Base-by-base conservation (phyloP, 2,888 invertebrate species). In the Drosophila peninsularis region DNA sequence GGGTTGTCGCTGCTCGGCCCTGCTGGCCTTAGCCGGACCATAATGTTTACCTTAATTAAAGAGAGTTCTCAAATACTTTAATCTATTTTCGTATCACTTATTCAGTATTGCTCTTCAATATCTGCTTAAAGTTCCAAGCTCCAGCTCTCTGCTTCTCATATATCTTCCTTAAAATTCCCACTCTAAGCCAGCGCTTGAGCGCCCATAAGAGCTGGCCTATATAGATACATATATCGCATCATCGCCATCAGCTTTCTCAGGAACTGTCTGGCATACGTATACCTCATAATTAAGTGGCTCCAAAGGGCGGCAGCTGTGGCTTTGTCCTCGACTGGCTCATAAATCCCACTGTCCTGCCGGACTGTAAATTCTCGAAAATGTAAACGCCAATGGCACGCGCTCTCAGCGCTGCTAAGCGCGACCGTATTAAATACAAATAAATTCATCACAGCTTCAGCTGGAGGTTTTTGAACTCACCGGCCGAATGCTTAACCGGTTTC, bases 401-500 rank as follows among this genome's bases (percentile, higher is more conserved):
- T 71, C 66, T 64, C 13, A n/a, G 19, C 50, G 49, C 21, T 60
- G 32, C 34, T 2, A 14, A 17, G 56, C 44, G 61, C 63, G 63
- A 80, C 61, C 87, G 78, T 69, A 78, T 77, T 82, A 86, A 88
- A 88, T 66, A 80, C 82, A 68, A 78, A 83, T 83, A 87, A 83
- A 83, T 83, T 83, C 89, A 88, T 88, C 89, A 78, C 63, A 55
- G 63, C 55, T 80, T 73, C 67, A 57, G 53, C 14, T 13, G 60
- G 78, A 81, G 84, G 82, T 83, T 88, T 87, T 87, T 88, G 89
- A 87, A 83, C 87, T 82, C 58, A 58, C 77, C 77, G 80, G 47
- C 64, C 63, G 65, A 68, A 62, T 70, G 62, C 39, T 54, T 39
- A 83, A 83, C 89, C 84, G 89, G 82, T 82, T 82, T n/a, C 44